phyloP scores from a whole-genome alignment of 2,797 vertebrate genomes.

The Schizopygopsis malacanthus region DNA sequence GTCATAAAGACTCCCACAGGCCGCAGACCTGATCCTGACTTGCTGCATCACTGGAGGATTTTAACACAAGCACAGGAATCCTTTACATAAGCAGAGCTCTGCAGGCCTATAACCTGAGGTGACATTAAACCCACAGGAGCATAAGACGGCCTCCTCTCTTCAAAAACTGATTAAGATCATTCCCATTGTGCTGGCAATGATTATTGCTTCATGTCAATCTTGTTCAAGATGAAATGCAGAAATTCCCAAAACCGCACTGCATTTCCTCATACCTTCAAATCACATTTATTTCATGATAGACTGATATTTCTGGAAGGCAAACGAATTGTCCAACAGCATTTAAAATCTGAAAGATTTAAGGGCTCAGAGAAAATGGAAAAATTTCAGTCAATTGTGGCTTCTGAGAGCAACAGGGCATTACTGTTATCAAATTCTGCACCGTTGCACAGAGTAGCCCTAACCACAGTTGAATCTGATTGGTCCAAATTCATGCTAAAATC shows the following conservation, averaged over 20 bases:
- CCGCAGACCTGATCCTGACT: slow-evolving; percentile 19
- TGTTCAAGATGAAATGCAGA: neutral
- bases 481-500: neutral
- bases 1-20: slow-evolving; percentile 10
- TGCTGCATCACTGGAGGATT: slow-evolving; percentile 5
- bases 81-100: slow-evolving; percentile 15
- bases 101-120: slow-evolving; percentile 2
- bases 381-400: neutral
- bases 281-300: neutral
- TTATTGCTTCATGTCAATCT: neutral
- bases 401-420: neutral
- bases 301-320: neutral
- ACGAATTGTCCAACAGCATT: neutral
- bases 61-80: slow-evolving; percentile 18
- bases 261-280: neutral
- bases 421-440: neutral
- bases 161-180: neutral
- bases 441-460: neutral
- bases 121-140: neutral
- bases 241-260: neutral
- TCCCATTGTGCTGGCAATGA: neutral
- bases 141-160: neutral
- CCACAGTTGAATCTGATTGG: neutral
- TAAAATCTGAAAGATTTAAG: neutral
- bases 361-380: neutral